These are phyloP conservation scores for Manacus vitellinus DNA, from an alignment of 2,113 vertebrate genomes.

Conservation along the genomic window DNA sequence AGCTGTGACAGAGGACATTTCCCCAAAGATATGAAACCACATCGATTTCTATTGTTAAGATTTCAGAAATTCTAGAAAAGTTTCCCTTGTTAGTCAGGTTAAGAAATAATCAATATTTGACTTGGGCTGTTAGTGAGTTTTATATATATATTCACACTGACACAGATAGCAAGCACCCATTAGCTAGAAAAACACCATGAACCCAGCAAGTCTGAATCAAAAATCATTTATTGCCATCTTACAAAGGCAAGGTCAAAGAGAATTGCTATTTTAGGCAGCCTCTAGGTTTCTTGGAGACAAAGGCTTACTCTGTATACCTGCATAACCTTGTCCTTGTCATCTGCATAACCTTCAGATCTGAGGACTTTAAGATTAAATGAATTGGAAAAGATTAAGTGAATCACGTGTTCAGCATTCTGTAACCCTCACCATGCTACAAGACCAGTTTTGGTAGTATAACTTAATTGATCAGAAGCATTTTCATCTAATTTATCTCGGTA, in stretches of 20 bases:
- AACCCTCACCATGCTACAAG: background rate
- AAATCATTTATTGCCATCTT: background rate
- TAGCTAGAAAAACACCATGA: background rate
- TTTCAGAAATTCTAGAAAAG: background rate
- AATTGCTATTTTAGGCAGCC: background rate
- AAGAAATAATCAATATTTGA: background rate
- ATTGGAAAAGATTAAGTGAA: conserved; percentile 11
- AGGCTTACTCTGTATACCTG: background rate
- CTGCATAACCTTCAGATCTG: conserved; percentile 7
- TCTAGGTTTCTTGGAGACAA: background rate
- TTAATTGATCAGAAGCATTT: background rate
- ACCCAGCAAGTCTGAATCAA: background rate
- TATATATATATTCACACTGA: background rate
- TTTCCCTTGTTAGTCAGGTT: background rate
- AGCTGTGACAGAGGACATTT: background rate
- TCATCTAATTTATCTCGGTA: background rate
- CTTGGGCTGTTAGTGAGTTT: background rate
- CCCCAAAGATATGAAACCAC: background rate
- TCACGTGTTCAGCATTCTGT: background rate
- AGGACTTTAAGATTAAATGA: background rate
- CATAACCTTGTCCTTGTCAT: conserved; percentile 7
- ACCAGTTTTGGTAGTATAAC: background rate
- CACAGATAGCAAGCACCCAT: background rate
- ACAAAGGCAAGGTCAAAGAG: background rate
- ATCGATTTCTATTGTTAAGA: background rate